A percentile compares a stretch with the other conserved stretches of the same genome.
Conservation (phyloP, 1,140 invertebrate genomes). For the Vollenhovia emeryi region DNA sequence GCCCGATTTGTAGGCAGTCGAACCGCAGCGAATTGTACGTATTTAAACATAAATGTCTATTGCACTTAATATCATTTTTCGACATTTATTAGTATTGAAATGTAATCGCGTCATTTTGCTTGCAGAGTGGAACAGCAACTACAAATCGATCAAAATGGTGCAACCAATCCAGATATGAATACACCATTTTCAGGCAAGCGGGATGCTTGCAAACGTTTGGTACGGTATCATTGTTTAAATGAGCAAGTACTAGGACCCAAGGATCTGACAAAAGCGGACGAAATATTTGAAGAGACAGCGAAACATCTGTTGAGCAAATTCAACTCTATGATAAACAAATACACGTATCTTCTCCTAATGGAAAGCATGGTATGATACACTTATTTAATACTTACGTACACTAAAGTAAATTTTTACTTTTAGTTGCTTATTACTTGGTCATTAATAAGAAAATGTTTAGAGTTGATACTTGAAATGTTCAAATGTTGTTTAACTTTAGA, state of each 20-base stretch:
- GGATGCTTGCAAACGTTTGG: conserved; percentile 92
- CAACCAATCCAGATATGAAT: conserved; percentile 91
- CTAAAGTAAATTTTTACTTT: neutral
- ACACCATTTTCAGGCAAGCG: conserved; percentile 90
- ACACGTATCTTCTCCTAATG: conserved; percentile 91
- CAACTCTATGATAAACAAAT: conserved; percentile 91
- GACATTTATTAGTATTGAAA: neutral
- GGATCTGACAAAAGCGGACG: conserved; percentile 91
- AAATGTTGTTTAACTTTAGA: conserved; percentile 2
- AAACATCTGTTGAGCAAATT: conserved; percentile 91
- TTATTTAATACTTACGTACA: neutral
- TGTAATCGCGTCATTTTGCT: conserved; percentile 53
- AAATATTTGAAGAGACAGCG: conserved; percentile 91
- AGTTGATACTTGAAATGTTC: neutral
- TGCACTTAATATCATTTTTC: neutral
- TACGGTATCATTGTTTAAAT: conserved; percentile 93
- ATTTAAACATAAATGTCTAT: neutral
- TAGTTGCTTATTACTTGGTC: neutral
- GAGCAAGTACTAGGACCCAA: conserved; percentile 88
- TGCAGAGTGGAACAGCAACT: conserved; percentile 91
- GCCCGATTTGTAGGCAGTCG: conserved; percentile 80
- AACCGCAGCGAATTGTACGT: conserved; percentile 83
- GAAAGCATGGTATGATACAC: conserved; percentile 90
- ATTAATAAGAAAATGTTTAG: neutral
- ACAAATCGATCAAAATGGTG: conserved; percentile 92